These are phyloP conservation scores for Drosophila kepulauana DNA, from an alignment of 1,140 invertebrate genomes.

Conservation along the genomic window DNA sequence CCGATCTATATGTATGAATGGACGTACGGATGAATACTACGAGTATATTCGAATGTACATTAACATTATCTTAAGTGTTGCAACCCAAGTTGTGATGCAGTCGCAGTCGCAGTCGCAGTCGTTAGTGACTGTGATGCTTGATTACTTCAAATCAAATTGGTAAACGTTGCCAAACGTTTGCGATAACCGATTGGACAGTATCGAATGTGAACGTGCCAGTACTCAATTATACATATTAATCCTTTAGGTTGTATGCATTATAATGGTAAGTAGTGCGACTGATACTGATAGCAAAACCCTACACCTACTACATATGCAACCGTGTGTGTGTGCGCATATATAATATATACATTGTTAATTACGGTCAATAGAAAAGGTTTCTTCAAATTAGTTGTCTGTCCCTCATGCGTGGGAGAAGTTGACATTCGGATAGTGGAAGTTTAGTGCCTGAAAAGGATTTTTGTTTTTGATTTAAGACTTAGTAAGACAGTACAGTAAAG, in stretches of 20 bases:
- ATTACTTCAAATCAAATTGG: slow-evolving; percentile 12
- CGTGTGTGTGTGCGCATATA: background rate
- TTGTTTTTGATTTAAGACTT: background rate
- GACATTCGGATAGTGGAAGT: slow-evolving; percentile 4
- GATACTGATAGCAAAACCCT: slow-evolving; percentile 47
- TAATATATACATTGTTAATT: slow-evolving; percentile 18
- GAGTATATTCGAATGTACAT: background rate
- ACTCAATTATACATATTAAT: slow-evolving; percentile 58
- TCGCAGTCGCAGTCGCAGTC: too few species aligned
- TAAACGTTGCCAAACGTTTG: slow-evolving; percentile 40
- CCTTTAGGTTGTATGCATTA: slow-evolving; percentile 62
- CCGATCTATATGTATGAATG: background rate
- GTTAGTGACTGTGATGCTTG: background rate
- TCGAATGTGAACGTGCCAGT: slow-evolving; percentile 46
- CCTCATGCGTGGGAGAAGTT: slow-evolving; percentile 6
- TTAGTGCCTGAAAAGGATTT: slow-evolving; percentile 8
- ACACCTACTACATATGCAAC: background rate
- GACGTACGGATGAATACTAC: background rate
- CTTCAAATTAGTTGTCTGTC: slow-evolving; percentile 30
- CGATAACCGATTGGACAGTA: slow-evolving; percentile 9
- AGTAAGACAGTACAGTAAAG: background rate
- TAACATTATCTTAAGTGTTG: background rate
- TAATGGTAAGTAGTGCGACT: slow-evolving; percentile 20
- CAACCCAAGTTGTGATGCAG: background rate
- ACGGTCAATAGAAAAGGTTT: slow-evolving; percentile 13